Percentiles rank a stretch among this genome's conserved stretches.
Conservation (phyloP, 2,797 vertebrate species). For the Thunnus albacares region DNA sequence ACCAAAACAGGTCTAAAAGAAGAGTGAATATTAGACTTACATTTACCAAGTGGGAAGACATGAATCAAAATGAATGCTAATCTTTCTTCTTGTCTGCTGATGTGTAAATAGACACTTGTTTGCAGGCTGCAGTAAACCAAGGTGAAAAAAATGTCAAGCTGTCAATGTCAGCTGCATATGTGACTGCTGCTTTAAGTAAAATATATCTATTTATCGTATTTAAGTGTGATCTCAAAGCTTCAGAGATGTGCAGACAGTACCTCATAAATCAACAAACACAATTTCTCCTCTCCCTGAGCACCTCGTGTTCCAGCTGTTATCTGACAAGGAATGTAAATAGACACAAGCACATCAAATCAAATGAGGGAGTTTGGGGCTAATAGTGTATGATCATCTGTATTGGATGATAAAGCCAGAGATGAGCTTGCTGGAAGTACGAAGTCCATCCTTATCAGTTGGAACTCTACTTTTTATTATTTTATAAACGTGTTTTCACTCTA, state of each 20-base stretch:
- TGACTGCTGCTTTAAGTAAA: not conserved
- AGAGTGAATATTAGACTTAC: no score
- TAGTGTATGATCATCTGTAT: not conserved
- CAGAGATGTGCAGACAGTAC: not conserved
- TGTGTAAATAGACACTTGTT: no score
- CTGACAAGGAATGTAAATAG: conserved; percentile 6
- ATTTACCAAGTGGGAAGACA: no score
- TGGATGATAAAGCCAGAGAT: conserved; percentile 34
- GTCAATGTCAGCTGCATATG: no score
- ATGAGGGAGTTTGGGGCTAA: not conserved
- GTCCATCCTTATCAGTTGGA: conserved; percentile 61
- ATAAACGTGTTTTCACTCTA: conserved; percentile 52
- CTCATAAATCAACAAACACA: conserved; percentile 10
- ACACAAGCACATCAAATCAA: not conserved
- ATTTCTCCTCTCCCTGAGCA: not conserved
- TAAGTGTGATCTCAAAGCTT: not conserved
- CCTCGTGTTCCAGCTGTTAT: conserved; percentile 11
- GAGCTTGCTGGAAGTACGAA: conserved; percentile 38
- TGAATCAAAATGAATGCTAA: no score
- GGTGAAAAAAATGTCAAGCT: not conserved
- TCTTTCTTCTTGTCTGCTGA: no score
- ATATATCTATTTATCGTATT: not conserved
- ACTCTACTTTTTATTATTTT: conserved; percentile 57
- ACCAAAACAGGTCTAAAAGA: no score
- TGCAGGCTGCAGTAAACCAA: no score